Evolutionary conservation across 2,113 vertebrate genomes (phyloP).

Genomic region (Lampris incognitus): DNA sequence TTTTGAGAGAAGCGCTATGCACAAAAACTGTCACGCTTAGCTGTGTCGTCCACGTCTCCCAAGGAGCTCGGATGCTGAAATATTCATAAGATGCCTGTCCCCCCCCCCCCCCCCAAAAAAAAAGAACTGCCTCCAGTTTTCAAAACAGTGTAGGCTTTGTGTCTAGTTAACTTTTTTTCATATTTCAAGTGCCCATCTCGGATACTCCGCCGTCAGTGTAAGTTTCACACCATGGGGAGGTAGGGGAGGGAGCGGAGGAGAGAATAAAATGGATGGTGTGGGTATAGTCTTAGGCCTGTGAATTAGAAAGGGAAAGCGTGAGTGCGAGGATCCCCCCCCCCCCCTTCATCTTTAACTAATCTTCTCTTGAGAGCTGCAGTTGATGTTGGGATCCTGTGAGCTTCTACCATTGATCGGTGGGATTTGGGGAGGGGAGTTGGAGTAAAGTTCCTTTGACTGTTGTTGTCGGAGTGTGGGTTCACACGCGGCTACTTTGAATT

Average conservation of each 20-base stretch:
- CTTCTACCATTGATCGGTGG: slow-evolving; percentile 72
- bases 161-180: slow-evolving; percentile 57
- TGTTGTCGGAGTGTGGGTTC: slow-evolving; percentile 51
- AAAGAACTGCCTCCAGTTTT: slow-evolving; percentile 51
- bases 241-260: slow-evolving; percentile 19
- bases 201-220: slow-evolving; percentile 62
- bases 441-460: slow-evolving; percentile 56
- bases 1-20: slow-evolving; percentile 45
- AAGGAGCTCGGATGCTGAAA: slow-evolving; percentile 72
- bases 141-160: slow-evolving; percentile 69
- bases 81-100: slow-evolving; percentile 77
- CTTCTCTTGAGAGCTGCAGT: slow-evolving; percentile 69
- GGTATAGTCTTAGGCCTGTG: slow-evolving; percentile 49
- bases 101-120: slow-evolving; percentile 40
- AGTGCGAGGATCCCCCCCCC: slow-evolving; percentile 46
- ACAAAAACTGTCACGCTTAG: slow-evolving; percentile 49
- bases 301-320: slow-evolving; percentile 44
- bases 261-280: slow-evolving; percentile 25
- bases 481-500: slow-evolving; percentile 51
- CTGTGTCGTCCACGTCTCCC: slow-evolving; percentile 60
- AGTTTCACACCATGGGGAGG: slow-evolving; percentile 59
- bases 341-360: slow-evolving; percentile 73
- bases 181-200: slow-evolving; percentile 44
- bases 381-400: slow-evolving; percentile 71
- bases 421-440: slow-evolving; percentile 65